These are phyloP conservation scores for Agonopterix arenella DNA, from an alignment of 2,888 invertebrate genomes.

Conservation along the genomic window DNA sequence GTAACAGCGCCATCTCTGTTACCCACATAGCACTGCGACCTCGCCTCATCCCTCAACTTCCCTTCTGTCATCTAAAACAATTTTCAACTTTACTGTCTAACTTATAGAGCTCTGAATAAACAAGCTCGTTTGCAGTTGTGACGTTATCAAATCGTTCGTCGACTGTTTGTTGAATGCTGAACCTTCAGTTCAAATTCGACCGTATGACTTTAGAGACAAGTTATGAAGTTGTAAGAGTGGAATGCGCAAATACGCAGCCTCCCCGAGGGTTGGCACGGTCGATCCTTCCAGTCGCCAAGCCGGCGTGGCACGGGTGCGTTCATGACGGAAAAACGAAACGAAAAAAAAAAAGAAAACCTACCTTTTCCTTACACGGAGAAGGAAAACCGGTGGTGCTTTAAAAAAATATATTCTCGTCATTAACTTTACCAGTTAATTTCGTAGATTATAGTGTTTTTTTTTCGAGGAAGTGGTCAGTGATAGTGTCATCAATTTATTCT, in stretches of 20 bases:
- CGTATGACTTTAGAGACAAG: constrained; percentile 30
- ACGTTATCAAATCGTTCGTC: constrained; percentile 29
- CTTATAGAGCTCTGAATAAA: too few relatives aligned
- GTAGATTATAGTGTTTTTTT: constrained; percentile 39
- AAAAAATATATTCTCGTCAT: constrained; percentile 53
- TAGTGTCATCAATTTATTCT: constrained; percentile 12
- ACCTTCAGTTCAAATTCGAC: constrained; percentile 7
- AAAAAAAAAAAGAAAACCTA: constrained; percentile 46
- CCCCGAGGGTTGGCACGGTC: constrained; percentile 69
- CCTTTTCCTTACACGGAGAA: constrained; percentile 57
- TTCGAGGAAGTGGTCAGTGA: constrained; percentile 23
- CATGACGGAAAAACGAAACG: constrained; percentile 38
- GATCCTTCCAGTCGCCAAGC: constrained; percentile 72
- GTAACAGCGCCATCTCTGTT: constrained; percentile 52
- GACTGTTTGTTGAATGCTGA: constrained; percentile 31
- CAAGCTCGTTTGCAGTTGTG: constrained; percentile 20
- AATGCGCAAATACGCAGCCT: constrained; percentile 67
- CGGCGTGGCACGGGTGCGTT: constrained; percentile 66
- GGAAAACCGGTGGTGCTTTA: constrained; percentile 48
- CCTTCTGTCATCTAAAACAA: constrained; percentile 18
- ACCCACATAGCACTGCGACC: constrained; percentile 50
- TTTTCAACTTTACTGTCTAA: constrained; percentile 19
- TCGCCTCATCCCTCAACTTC: constrained; percentile 53
- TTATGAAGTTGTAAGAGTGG: constrained; percentile 17
- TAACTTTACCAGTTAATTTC: constrained; percentile 63